These are phyloP conservation scores for Magallana ariakensis DNA, from an alignment of 1,140 invertebrate genomes.

Conservation along the genomic window DNA sequence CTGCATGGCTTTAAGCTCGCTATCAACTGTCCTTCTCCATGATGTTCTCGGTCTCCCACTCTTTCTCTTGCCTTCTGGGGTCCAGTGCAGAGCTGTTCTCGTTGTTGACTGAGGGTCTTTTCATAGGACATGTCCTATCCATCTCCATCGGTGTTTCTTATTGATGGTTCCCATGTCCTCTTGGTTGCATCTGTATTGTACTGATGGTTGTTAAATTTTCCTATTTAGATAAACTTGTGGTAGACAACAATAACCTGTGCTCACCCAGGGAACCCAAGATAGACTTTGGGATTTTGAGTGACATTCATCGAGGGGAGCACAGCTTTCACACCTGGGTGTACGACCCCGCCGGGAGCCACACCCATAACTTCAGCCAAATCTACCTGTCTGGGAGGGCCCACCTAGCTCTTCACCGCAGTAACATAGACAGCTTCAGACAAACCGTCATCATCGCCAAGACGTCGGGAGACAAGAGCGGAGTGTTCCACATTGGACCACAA, in stretches of 20 bases:
- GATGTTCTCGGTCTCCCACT: too few species aligned
- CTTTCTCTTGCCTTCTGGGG: too few species aligned
- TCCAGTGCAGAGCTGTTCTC: too few species aligned
- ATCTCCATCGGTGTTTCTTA: too few species aligned
- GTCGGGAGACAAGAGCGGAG: constrained; percentile 69
- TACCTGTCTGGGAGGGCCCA: constrained; percentile 64
- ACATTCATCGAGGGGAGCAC: constrained; percentile 62
- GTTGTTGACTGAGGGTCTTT: too few species aligned
- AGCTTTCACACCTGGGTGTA: constrained; percentile 72
- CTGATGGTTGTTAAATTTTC: too few species aligned
- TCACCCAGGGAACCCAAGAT: constrained; percentile 59
- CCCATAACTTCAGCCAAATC: constrained; percentile 55
- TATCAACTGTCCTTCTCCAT: too few species aligned
- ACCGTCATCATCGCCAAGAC: constrained; percentile 64
- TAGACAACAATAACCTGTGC: constrained; percentile 67
- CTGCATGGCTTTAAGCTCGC: too few species aligned
- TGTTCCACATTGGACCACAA: constrained; percentile 67
- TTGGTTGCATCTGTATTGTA: too few species aligned
- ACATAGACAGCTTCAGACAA: constrained; percentile 64
- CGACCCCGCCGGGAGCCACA: constrained; percentile 48
- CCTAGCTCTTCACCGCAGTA: constrained; percentile 65
- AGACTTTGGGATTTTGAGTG: constrained; percentile 63
- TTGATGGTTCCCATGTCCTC: too few species aligned
- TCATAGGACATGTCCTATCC: too few species aligned
- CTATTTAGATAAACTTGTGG: constrained; percentile 53